These are phyloP conservation scores for Platysternon megacephalum DNA, from an alignment of 2,113 vertebrate species.

Conservation along the genomic window DNA sequence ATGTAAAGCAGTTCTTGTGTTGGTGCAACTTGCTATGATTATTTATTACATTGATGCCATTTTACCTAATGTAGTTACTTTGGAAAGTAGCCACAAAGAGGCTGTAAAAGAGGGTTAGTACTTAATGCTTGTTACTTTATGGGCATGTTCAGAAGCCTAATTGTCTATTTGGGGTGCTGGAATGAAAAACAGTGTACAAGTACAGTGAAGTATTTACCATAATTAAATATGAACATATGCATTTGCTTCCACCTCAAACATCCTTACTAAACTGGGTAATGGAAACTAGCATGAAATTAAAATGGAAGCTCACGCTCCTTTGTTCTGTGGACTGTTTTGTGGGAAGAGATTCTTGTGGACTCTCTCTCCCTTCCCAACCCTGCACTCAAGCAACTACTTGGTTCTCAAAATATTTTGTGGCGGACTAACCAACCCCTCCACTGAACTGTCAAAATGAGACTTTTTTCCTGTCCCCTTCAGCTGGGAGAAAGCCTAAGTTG, in stretches of 20 bases:
- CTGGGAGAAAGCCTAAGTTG: neutral
- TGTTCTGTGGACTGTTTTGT: neutral
- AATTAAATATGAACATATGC: neutral
- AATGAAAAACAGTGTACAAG: neutral
- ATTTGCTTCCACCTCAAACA: neutral
- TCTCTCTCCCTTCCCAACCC: neutral
- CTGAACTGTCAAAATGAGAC: neutral
- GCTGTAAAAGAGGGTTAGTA: neutral
- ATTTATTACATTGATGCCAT: neutral
- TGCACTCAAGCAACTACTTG: neutral
- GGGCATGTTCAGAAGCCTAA: neutral
- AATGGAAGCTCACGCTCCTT: neutral
- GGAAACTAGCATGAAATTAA: neutral
- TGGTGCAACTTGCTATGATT: neutral
- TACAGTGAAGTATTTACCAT: fast-evolving
- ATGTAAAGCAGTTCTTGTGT: neutral
- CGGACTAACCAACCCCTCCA: neutral
- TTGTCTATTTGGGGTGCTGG: neutral
- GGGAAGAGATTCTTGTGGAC: neutral
- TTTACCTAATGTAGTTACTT: neutral
- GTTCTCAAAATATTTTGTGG: neutral
- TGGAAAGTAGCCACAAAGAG: neutral
- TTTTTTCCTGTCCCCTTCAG: neutral
- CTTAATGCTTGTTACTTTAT: neutral
- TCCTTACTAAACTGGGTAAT: neutral